phyloP scores from a whole-genome alignment of 1,140 invertebrate genomes.

The Araneus ventricosus region DNA sequence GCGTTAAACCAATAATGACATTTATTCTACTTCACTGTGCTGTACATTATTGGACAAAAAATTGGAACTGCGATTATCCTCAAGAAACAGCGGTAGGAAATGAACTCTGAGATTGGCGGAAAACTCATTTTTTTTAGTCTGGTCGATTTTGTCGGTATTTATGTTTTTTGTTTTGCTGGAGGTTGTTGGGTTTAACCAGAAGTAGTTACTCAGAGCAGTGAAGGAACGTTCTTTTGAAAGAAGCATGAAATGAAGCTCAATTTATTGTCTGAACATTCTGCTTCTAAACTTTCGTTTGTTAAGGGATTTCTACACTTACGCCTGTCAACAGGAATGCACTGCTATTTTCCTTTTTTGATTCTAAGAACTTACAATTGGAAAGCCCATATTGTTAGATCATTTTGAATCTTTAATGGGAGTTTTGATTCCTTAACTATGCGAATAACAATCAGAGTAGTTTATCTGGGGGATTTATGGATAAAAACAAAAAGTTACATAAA shows the following conservation, averaged over 20 bases:
- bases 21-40: constrained; percentile 39
- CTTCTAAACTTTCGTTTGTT: no score
- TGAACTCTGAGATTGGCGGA: constrained; percentile 27
- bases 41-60: constrained; percentile 32
- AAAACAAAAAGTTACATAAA: no score
- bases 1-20: constrained; percentile 70
- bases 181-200: background rate
- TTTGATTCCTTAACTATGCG: no score
- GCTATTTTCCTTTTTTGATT: no score
- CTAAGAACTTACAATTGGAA: no score
- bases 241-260: background rate
- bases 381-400: no score
- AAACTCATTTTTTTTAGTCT: constrained; percentile 12
- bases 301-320: no score
- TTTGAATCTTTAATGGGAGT: no score
- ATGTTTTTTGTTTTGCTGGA: background rate
- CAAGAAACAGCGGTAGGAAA: constrained; percentile 39
- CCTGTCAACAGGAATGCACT: no score
- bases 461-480: no score
- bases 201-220: background rate
- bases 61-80: background rate
- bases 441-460: no score
- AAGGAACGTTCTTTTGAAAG: background rate
- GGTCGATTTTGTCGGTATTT: background rate
- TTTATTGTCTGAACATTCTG: background rate